Evolutionary conservation across 2,888 invertebrate genomes (phyloP).

Genomic region (Griposia aprilina): DNA sequence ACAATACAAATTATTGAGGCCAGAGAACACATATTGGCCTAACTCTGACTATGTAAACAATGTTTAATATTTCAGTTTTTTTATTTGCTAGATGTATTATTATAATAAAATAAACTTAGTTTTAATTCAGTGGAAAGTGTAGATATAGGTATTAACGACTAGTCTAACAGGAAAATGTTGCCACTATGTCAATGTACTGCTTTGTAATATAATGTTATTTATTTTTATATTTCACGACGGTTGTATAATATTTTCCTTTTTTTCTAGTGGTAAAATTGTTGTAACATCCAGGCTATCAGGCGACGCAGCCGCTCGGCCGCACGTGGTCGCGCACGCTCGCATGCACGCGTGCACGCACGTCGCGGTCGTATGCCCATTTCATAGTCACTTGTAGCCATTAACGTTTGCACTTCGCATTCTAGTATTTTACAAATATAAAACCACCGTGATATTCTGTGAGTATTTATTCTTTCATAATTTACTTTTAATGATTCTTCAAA

Average conservation of each 20-base stretch:
- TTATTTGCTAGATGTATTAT: constrained; percentile 76
- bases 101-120: constrained; percentile 75
- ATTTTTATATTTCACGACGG: constrained; percentile 86
- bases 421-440: constrained; percentile 70
- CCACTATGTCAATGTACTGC: constrained; percentile 88
- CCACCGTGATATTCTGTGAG: constrained; percentile 77
- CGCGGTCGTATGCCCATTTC: constrained; percentile 24
- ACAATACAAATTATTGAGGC: constrained; percentile 61
- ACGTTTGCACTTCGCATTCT: constrained; percentile 62
- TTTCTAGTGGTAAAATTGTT: constrained; percentile 78
- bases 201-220: constrained; percentile 89
- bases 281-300: constrained; percentile 83
- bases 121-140: constrained; percentile 78
- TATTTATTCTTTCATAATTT: constrained; percentile 66
- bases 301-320: constrained; percentile 65
- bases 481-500: constrained; percentile 69
- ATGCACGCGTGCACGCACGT: constrained; percentile 14
- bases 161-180: constrained; percentile 89
- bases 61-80: constrained; percentile 72
- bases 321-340: background rate
- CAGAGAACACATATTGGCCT: constrained; percentile 68
- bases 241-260: constrained; percentile 83
- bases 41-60: constrained; percentile 72
- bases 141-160: constrained; percentile 88
- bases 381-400: constrained; percentile 57